These are phyloP conservation scores for Chymomyza procnemis DNA, from an alignment of 2,888 invertebrate genomes.

Conservation along the genomic window DNA sequence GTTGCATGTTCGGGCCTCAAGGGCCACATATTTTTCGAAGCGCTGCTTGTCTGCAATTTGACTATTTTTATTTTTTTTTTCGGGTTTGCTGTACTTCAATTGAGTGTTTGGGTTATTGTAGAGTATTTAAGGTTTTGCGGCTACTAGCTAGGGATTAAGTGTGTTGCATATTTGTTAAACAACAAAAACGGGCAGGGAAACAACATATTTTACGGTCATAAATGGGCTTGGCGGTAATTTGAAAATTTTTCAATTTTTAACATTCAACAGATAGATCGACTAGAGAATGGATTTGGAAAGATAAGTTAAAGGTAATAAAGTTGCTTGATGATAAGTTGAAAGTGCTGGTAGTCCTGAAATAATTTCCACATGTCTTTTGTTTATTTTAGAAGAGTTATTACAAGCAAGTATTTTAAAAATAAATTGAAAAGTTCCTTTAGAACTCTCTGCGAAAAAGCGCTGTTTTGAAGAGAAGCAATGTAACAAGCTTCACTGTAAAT, in stretches of 20 bases:
- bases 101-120: neutral
- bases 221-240: conserved; percentile 1
- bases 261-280: neutral
- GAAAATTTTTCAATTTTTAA: neutral
- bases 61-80: conserved; percentile 38
- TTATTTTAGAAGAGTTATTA: too few species aligned
- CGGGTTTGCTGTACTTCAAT: neutral
- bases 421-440: too few species aligned
- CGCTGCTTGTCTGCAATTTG: conserved; percentile 61
- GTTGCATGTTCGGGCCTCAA: conserved; percentile 36
- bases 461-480: too few species aligned
- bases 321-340: too few species aligned
- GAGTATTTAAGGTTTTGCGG: neutral
- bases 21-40: conserved; percentile 49
- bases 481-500: too few species aligned
- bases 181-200: conserved; percentile 9
- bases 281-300: too few species aligned
- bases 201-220: neutral
- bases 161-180: neutral
- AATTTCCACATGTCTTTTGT: too few species aligned
- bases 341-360: too few species aligned
- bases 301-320: too few species aligned
- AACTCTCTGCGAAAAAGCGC: too few species aligned
- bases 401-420: too few species aligned
- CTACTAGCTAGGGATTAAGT: neutral